Conservation (phyloP, 2,888 invertebrate species). For the Lottia scabra region DNA sequence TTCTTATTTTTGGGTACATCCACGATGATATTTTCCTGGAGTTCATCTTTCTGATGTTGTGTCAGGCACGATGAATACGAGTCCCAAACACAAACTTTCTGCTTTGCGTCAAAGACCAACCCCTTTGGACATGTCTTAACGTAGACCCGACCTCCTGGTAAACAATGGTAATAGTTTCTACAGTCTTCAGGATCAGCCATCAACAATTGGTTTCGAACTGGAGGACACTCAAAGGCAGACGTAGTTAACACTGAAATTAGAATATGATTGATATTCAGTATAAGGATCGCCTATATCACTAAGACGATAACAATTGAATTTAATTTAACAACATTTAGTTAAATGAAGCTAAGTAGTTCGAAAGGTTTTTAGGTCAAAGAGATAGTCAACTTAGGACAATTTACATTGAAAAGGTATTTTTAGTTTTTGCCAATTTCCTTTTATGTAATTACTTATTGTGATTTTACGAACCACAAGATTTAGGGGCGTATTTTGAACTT, state of each 20-base stretch:
- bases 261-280: background rate
- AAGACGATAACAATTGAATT: too few relatives aligned
- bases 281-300: too few relatives aligned
- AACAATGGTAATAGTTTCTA: constrained; percentile 31
- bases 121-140: constrained; percentile 26
- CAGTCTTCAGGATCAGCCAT: constrained; percentile 31
- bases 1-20: background rate
- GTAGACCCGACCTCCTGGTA: constrained; percentile 28
- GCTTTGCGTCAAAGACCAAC: constrained; percentile 27
- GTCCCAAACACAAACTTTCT: constrained; percentile 23
- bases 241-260: background rate
- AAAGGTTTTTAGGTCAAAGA: too few relatives aligned
- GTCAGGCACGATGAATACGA: constrained; percentile 2
- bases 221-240: constrained; percentile 24
- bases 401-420: too few relatives aligned
- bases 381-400: too few relatives aligned
- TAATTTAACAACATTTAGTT: too few relatives aligned
- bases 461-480: too few relatives aligned
- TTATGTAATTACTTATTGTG: too few relatives aligned
- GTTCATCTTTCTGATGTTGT: background rate
- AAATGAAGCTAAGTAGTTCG: too few relatives aligned
- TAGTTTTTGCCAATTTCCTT: too few relatives aligned
- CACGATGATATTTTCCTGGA: constrained; percentile 8
- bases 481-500: too few relatives aligned
- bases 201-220: constrained; percentile 14